Conservation (phyloP, 2,888 invertebrate genomes). For the Alviniconcha strummeri region DNA sequence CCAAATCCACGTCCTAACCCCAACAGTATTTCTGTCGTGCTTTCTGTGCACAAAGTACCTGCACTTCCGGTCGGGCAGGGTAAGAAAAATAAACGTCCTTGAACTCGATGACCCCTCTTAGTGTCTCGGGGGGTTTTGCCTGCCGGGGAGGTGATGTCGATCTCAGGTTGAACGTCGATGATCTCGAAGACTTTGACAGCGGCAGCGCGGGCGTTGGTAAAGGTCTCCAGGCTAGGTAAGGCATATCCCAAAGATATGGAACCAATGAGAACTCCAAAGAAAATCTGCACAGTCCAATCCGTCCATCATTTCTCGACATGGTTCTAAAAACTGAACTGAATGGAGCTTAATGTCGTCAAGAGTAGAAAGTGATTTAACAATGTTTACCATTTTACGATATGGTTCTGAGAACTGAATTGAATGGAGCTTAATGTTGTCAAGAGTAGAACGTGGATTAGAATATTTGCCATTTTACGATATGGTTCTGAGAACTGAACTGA, state of each 20-base stretch:
- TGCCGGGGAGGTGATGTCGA: constrained; percentile 73
- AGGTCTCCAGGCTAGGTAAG: constrained; percentile 64
- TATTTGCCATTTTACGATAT: too few relatives aligned
- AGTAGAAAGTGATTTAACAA: too few relatives aligned
- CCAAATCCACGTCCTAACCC: too few relatives aligned
- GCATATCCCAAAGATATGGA: constrained; percentile 72
- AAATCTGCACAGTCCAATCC: constrained; percentile 78
- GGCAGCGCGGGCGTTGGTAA: constrained; percentile 68
- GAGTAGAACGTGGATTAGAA: too few relatives aligned
- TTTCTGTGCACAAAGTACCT: constrained; percentile 47
- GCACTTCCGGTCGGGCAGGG: constrained; percentile 73
- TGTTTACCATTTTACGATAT: too few relatives aligned
- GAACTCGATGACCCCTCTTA: constrained; percentile 73
- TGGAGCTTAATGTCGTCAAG: too few relatives aligned
- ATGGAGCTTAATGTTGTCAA: too few relatives aligned
- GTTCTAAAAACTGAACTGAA: too few relatives aligned
- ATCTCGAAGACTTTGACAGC: constrained; percentile 84
- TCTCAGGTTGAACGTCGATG: constrained; percentile 78
- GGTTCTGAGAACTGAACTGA: too few relatives aligned
- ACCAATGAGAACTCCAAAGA: constrained; percentile 78
- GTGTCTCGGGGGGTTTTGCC: constrained; percentile 72
- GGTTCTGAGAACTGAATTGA: too few relatives aligned
- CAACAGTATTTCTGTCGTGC: too few relatives aligned
- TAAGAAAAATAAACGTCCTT: constrained; percentile 72
- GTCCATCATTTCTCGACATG: background rate